Base-by-base conservation (phyloP, 2,888 invertebrate genomes). In the Stenolophus ochropezus region DNA sequence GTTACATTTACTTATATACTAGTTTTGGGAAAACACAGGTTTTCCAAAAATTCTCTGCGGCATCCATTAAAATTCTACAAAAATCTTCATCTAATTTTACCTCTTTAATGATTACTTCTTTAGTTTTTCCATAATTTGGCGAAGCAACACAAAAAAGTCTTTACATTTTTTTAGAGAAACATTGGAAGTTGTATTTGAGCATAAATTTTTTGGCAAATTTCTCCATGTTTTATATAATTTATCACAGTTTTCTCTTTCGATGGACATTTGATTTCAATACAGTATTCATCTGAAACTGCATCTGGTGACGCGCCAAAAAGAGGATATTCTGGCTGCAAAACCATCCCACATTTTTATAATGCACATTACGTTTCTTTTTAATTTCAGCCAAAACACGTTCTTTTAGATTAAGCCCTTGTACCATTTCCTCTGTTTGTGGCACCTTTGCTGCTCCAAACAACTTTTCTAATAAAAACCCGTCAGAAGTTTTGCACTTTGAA, bases 141-240 rank as follows among this genome's bases (percentile, higher is more conserved):
- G 84, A 82, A 11, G 85, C 85, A 8, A 86, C 83, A 82, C 84
- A 86, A 16, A 86, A 16, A 5, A 42, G 18, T 16, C 73, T 42
- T 8, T 18, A 1, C 2, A 3, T 42, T 73, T 6, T 73, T 1
- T 2, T 1, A 5, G 33, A 73, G 16, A 42, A 73, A 77, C 27
- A 51, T 81, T 53, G 23, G 69, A 16, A 81, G 25, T 53, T 82
- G 83, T 42, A 81, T 25, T 53, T 83, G 79, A 6, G 82, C 61
- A 6, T 14, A 1, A 79, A 4, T 71, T 42, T 69, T 79, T 6
- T 27, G 3, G 4, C 6, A 27, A n/a, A 71, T 4, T 16, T 65
- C 82, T 20, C 61, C 42, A 14, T 14, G 25, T 65, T 78, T 78
- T 23, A 42, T 27, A 11, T 65, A 58, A 33, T 47, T 73, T 51